phyloP scores from a whole-genome alignment of 2,888 invertebrate species.

The Hypercompe scribonia region DNA sequence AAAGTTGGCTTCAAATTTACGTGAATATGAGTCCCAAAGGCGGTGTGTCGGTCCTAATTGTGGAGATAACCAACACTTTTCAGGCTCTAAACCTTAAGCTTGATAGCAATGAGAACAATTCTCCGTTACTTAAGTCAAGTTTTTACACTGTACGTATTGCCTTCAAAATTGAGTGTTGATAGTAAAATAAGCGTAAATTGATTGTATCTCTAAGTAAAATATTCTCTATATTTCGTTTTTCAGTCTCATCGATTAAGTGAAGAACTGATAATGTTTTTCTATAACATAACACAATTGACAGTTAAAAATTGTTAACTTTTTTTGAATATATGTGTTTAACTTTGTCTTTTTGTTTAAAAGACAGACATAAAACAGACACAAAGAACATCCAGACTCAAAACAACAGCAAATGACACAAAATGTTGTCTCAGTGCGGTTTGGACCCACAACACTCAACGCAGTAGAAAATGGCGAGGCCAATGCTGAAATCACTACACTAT shows the following conservation, averaged over 20 bases:
- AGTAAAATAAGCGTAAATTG: neutral
- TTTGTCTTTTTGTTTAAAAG: too few species aligned
- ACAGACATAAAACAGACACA: too few species aligned
- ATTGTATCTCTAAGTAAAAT: neutral
- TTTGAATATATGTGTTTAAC: too few species aligned
- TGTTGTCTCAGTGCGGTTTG: too few species aligned
- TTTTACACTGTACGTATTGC: conserved; percentile 15
- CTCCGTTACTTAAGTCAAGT: conserved; percentile 2
- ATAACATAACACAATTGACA: too few species aligned
- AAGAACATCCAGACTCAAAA: too few species aligned
- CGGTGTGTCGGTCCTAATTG: conserved; percentile 52
- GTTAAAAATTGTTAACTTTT: too few species aligned
- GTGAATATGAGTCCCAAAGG: conserved; percentile 43
- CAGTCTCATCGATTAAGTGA: neutral
- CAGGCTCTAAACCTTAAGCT: conserved; percentile 26
- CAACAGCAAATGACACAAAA: too few species aligned
- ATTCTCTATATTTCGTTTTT: neutral
- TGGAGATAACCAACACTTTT: conserved; percentile 48
- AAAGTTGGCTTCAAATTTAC: conserved; percentile 25
- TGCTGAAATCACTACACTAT: too few species aligned
- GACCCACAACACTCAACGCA: too few species aligned
- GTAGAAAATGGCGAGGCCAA: too few species aligned
- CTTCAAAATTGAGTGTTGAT: neutral
- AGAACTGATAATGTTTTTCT: too few species aligned
- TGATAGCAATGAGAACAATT: conserved; percentile 27